Conservation (phyloP, 2,888 invertebrate species). For the Anagyrus pseudococci region DNA sequence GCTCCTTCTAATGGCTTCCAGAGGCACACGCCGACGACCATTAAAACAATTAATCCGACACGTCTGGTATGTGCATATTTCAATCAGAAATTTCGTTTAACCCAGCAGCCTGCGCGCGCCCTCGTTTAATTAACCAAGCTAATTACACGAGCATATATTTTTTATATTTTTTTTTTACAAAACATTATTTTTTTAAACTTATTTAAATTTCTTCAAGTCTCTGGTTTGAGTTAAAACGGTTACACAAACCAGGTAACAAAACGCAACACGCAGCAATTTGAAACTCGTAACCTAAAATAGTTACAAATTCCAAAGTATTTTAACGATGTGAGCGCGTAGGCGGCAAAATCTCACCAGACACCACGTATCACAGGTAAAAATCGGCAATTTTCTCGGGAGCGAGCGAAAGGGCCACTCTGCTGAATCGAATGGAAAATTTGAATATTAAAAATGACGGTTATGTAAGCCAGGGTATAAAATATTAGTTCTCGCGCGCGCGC, state of each 20-base stretch:
- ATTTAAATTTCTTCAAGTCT: too few species aligned
- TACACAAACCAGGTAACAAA: too few species aligned
- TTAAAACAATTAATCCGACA: conserved; percentile 38
- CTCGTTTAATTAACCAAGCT: neutral
- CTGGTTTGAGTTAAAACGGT: too few species aligned
- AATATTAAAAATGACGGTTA: conserved; percentile 27
- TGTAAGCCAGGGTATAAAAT: conserved; percentile 21
- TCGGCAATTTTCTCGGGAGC: too few species aligned
- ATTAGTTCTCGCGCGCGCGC: conserved; percentile 4
- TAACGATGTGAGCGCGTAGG: too few species aligned
- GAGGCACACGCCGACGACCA: conserved; percentile 35
- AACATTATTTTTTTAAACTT: too few species aligned
- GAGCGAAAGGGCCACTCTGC: too few species aligned
- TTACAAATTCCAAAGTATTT: too few species aligned
- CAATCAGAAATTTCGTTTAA: conserved; percentile 18
- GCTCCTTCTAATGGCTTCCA: conserved; percentile 47
- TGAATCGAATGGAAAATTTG: conserved; percentile 24
- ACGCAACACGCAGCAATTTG: too few species aligned
- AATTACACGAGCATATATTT: neutral
- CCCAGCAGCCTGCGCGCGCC: neutral
- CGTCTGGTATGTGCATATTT: conserved; percentile 36
- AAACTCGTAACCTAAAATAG: too few species aligned
- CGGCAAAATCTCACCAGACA: too few species aligned
- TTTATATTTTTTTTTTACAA: neutral
- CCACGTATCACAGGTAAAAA: too few species aligned